Percentiles rank a stretch among this genome's conserved stretches.
Evolutionary conservation across 2,888 invertebrate genomes (phyloP).

Genomic region (Cloeon dipterum): DNA sequence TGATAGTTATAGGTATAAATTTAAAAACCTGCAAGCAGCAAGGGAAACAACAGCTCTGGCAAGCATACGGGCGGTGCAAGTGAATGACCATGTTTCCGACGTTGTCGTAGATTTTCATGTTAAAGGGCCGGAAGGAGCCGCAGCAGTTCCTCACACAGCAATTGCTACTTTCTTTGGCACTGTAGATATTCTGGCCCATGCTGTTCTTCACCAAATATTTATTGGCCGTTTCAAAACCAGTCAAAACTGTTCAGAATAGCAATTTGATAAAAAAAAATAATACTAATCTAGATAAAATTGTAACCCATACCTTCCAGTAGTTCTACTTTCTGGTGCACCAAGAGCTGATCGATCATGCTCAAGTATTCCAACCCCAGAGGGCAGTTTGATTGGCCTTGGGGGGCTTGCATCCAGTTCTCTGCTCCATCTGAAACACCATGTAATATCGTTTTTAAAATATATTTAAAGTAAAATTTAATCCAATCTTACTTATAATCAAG

Average conservation of each 20-base stretch:
- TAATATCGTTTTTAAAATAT: too few relatives aligned
- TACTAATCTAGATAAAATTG: too few relatives aligned
- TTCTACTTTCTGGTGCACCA: slow-evolving; percentile 64
- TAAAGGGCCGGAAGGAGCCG: slow-evolving; percentile 22
- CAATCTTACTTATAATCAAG: too few relatives aligned
- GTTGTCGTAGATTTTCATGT: slow-evolving; percentile 23
- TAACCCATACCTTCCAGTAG: slow-evolving; percentile 44
- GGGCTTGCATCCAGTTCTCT: slow-evolving; percentile 49
- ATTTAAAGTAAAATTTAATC: too few relatives aligned
- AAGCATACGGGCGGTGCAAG: slow-evolving; percentile 21
- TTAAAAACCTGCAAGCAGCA: slow-evolving; percentile 23
- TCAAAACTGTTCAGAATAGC: slow-evolving; percentile 5
- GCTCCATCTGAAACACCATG: slow-evolving; percentile 51
- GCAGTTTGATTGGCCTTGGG: slow-evolving; percentile 49
- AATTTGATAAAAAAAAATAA: too few relatives aligned
- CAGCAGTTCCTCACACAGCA: slow-evolving; percentile 23
- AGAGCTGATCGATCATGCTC: slow-evolving; percentile 60
- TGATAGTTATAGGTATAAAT: neutral
- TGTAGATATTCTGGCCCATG: slow-evolving; percentile 15
- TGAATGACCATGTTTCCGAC: too few relatives aligned
- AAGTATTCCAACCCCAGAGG: slow-evolving; percentile 79
- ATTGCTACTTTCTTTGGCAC: slow-evolving; percentile 19
- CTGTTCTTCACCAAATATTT: slow-evolving; percentile 9
- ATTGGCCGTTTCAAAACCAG: slow-evolving; percentile 5
- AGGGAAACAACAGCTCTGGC: slow-evolving; percentile 18